A percentile compares a stretch with the other conserved stretches of the same genome.
These are phyloP conservation scores for Teleogryllus oceanicus DNA, from an alignment of 2,888 invertebrate genomes.

Conservation along the genomic window DNA sequence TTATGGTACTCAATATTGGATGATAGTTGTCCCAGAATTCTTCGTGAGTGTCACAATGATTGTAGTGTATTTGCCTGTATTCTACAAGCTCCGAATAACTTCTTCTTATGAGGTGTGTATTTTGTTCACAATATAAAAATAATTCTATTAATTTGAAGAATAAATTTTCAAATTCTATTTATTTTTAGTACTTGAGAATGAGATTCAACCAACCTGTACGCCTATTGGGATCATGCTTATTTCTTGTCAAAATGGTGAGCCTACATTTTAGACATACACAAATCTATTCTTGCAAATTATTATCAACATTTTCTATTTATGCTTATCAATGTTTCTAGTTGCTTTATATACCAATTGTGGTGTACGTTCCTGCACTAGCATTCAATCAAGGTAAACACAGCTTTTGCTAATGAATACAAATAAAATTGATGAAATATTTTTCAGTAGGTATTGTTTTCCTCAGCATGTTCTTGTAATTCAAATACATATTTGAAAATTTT, in stretches of 20 bases:
- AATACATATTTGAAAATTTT: conserved; percentile 21
- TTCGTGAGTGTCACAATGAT: conserved; percentile 65
- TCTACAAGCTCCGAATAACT: conserved; percentile 52
- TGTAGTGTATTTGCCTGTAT: conserved; percentile 66
- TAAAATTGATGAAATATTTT: not conserved
- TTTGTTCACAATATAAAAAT: not conserved
- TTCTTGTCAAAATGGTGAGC: conserved; percentile 65
- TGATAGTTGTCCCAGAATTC: conserved; percentile 61
- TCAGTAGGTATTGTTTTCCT: not conserved
- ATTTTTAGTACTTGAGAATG: conserved; percentile 61
- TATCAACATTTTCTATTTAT: not conserved
- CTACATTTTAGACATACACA: not conserved
- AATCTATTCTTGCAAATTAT: not conserved
- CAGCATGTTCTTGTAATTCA: not conserved
- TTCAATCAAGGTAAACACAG: conserved; percentile 67
- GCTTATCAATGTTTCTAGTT: conserved; percentile 45
- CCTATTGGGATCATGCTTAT: conserved; percentile 64
- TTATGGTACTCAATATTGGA: conserved; percentile 70
- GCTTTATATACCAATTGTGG: conserved; percentile 76
- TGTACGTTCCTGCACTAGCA: conserved; percentile 84
- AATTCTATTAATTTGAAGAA: not conserved
- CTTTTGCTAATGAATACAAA: too few species aligned
- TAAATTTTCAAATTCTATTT: not conserved
- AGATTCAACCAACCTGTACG: conserved; percentile 66
- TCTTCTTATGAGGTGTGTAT: conserved; percentile 31